A percentile compares a stretch with the other conserved stretches of the same genome.
phyloP scores from a whole-genome alignment of 2,113 vertebrate genomes.

The Notechis scutatus region DNA sequence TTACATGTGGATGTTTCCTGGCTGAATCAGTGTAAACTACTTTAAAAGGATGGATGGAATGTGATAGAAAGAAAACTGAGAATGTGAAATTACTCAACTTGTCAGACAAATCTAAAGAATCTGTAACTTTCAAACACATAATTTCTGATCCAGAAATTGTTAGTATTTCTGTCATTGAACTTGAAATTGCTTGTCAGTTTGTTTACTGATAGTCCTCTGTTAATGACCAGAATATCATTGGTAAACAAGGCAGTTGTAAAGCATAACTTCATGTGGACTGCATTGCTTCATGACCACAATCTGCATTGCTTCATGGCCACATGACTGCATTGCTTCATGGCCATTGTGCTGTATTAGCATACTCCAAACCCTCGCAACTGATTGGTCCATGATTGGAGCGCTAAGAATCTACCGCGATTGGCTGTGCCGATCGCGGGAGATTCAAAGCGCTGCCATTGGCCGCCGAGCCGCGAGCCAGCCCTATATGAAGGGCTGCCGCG shows the following conservation, averaged over 20 bases:
- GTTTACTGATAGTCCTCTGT: not conserved
- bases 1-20: not conserved
- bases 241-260: not conserved
- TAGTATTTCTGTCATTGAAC: not conserved
- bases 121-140: not conserved
- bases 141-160: not conserved
- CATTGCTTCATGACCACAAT: not conserved
- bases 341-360: too few relatives aligned
- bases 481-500: too few relatives aligned
- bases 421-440: too few relatives aligned
- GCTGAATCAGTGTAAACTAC: not conserved
- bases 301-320: not conserved
- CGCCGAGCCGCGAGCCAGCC: too few relatives aligned
- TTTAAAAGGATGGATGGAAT: not conserved
- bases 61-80: not conserved
- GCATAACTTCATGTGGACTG: not conserved
- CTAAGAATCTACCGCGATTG: too few relatives aligned
- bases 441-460: too few relatives aligned
- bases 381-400: too few relatives aligned
- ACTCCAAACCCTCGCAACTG: too few relatives aligned
- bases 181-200: not conserved
- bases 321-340: not conserved
- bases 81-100: not conserved
- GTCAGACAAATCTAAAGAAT: not conserved
- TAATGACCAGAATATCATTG: not conserved